phyloP scores from a whole-genome alignment of 2,113 vertebrate species.

The Apus apus region DNA sequence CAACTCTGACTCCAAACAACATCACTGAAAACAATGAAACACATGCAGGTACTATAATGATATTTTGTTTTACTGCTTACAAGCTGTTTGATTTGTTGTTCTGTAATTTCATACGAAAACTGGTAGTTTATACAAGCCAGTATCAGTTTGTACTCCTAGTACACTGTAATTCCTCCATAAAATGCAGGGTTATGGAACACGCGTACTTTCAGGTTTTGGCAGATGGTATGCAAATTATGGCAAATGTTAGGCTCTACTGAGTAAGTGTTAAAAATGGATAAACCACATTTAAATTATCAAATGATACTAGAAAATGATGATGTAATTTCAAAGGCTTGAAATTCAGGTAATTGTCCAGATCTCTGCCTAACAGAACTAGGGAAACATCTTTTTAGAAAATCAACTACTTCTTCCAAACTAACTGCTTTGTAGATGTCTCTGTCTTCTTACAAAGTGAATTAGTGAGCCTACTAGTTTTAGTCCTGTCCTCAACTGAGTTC shows the following conservation, averaged over 20 bases:
- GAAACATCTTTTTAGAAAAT: not conserved
- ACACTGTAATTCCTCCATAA: not conserved
- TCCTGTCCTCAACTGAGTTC: not conserved
- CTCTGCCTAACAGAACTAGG: not conserved
- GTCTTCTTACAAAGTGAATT: not conserved
- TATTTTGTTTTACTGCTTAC: not conserved
- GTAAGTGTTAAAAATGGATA: not conserved
- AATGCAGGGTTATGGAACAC: not conserved
- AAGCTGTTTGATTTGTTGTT: not conserved
- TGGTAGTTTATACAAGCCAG: no score
- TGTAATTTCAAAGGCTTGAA: not conserved
- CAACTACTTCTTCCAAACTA: not conserved
- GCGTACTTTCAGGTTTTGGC: not conserved
- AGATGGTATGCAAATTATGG: not conserved
- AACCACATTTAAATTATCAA: not conserved
- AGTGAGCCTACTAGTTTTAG: not conserved
- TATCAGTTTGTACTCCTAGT: not conserved
- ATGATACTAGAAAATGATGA: not conserved
- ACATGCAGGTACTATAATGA: slow-evolving; percentile 59
- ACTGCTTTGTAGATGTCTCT: not conserved
- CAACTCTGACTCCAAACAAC: not conserved
- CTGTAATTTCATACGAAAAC: not conserved
- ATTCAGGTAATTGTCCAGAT: not conserved
- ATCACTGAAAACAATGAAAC: slow-evolving; percentile 30
- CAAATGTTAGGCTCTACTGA: not conserved